Conservation (phyloP, 1,140 invertebrate genomes). For the Plutomurus gul region DNA sequence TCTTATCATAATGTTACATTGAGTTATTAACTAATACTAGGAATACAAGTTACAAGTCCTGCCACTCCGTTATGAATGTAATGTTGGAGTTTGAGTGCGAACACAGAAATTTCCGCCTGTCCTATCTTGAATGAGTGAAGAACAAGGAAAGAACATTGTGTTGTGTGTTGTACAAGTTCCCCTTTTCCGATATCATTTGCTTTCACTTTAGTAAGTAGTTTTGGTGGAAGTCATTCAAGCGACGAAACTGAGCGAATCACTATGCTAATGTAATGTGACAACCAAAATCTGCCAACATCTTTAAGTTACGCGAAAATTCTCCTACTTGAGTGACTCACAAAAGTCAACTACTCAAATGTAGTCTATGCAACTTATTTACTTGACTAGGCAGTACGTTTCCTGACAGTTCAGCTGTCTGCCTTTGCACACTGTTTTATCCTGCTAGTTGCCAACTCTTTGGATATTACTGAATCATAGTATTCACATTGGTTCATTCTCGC, state of each 20-base stretch:
- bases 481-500: background rate
- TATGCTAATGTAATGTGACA: conserved; percentile 29
- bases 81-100: background rate
- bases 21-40: background rate
- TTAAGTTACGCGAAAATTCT: conserved; percentile 25
- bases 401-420: background rate
- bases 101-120: conserved; percentile 8
- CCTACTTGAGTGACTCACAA: conserved; percentile 1
- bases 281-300: conserved; percentile 23
- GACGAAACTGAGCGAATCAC: conserved; percentile 15
- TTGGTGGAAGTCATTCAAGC: background rate
- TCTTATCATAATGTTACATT: background rate
- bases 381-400: background rate
- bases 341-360: conserved; percentile 12
- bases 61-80: background rate
- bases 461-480: background rate
- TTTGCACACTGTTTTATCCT: background rate
- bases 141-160: background rate
- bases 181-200: conserved; percentile 26
- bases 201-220: background rate
- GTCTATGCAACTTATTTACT: background rate
- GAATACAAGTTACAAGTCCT: background rate
- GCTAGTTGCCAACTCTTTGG: background rate
- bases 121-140: background rate
- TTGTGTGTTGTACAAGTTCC: background rate